These are phyloP conservation scores for Ruditapes philippinarum DNA, from an alignment of 1,140 invertebrate species.

Conservation along the genomic window DNA sequence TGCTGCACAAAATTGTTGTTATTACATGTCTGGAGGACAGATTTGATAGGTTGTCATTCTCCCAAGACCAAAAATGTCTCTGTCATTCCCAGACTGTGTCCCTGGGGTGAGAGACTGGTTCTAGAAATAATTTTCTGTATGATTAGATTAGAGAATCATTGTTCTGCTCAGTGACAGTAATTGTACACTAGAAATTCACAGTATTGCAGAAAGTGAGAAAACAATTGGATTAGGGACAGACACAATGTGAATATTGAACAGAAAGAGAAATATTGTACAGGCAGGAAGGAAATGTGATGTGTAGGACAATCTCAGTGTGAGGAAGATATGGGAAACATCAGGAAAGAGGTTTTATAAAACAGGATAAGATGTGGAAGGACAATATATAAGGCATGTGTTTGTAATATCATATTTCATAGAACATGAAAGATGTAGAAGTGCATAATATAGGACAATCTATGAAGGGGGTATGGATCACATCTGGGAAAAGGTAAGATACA, in stretches of 20 bases:
- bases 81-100: slow-evolving; percentile 27
- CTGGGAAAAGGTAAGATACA: too few relatives aligned
- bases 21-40: neutral
- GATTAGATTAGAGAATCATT: slow-evolving; percentile 42
- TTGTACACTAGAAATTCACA: neutral
- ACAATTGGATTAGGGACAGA: slow-evolving; percentile 41
- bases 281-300: too few relatives aligned
- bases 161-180: slow-evolving; percentile 28
- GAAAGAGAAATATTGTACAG: too few relatives aligned
- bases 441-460: too few relatives aligned
- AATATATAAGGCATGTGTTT: too few relatives aligned
- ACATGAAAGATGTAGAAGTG: too few relatives aligned
- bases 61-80: neutral
- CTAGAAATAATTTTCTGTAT: slow-evolving; percentile 20
- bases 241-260: slow-evolving; percentile 16
- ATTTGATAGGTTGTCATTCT: neutral
- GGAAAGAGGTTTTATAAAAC: too few relatives aligned
- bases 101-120: slow-evolving; percentile 6
- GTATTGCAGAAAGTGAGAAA: slow-evolving; percentile 36
- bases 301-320: too few relatives aligned
- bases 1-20: neutral
- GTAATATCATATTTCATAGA: too few relatives aligned
- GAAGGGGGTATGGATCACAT: too few relatives aligned
- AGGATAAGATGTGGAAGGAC: too few relatives aligned
- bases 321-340: too few relatives aligned